Percentiles rank a stretch among this genome's conserved stretches.
phyloP scores from a whole-genome alignment of 1,140 invertebrate species.

The Drosophila novamexicana region DNA sequence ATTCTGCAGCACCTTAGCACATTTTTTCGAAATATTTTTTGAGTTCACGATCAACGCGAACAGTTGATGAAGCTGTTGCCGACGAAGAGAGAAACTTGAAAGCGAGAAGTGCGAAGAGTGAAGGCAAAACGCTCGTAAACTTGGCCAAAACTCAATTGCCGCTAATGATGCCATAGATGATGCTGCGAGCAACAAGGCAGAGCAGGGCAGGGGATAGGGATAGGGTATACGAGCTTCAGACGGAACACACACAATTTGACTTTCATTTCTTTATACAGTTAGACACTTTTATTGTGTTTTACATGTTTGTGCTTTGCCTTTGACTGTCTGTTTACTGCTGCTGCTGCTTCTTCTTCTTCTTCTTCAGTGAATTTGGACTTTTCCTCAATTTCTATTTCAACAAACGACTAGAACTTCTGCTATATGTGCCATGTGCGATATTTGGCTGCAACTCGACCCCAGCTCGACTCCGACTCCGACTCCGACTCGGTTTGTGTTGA shows the following conservation, averaged over 20 bases:
- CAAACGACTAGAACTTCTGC: conserved; percentile 66
- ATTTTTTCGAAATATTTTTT: conserved; percentile 68
- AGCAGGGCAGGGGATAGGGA: not conserved
- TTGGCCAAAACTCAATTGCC: conserved; percentile 56
- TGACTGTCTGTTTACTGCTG: conserved; percentile 51
- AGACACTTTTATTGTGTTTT: conserved; percentile 81
- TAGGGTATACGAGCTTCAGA: not conserved
- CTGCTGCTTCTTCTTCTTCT: conserved; percentile 54
- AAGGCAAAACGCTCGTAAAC: conserved; percentile 37
- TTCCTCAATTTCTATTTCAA: conserved; percentile 76
- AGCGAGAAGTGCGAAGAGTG: conserved; percentile 21
- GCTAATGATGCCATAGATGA: conserved; percentile 69
- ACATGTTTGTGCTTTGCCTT: conserved; percentile 54
- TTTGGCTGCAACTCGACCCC: conserved; percentile 37
- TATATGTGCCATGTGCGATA: conserved; percentile 63
- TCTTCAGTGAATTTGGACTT: conserved; percentile 70
- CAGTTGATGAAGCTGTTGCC: conserved; percentile 10
- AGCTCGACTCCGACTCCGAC: conserved; percentile 14
- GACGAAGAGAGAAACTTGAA: conserved; percentile 16
- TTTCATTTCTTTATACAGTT: conserved; percentile 78
- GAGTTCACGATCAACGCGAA: conserved; percentile 67
- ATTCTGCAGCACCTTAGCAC: conserved; percentile 63
- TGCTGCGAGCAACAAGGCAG: conserved; percentile 32
- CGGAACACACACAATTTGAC: conserved; percentile 55
- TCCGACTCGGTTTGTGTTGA: conserved; percentile 21